A percentile compares a stretch with the other conserved stretches of the same genome.
phyloP scores from a whole-genome alignment of 1,140 invertebrate genomes.

The Cotesia chilonis region DNA sequence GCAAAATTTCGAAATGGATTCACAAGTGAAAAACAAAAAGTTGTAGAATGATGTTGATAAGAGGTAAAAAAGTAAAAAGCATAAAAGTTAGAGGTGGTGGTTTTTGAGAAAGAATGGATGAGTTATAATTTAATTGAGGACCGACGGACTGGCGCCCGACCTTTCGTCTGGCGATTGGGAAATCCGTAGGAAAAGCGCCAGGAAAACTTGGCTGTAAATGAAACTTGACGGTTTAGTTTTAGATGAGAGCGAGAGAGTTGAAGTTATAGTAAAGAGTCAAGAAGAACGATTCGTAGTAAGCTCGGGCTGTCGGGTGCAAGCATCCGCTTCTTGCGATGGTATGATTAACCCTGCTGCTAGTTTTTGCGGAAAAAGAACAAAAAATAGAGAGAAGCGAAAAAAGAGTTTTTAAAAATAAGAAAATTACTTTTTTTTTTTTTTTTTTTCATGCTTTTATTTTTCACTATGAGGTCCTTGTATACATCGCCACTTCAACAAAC shows the following conservation, averaged over 20 bases:
- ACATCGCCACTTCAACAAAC: no score
- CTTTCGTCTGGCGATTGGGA: constrained; percentile 31
- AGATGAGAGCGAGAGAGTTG: constrained; percentile 28
- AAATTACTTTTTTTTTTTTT: no score
- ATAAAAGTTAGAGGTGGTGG: constrained; percentile 8
- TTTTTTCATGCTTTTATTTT: neutral
- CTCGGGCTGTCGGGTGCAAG: constrained; percentile 37
- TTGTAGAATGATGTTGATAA: neutral
- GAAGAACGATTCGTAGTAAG: constrained; percentile 6
- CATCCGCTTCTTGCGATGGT: constrained; percentile 31
- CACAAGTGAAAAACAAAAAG: constrained; percentile 10
- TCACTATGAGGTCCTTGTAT: no score
- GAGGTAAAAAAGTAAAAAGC: constrained; percentile 22
- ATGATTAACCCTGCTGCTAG: constrained; percentile 37
- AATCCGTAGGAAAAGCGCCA: constrained; percentile 5
- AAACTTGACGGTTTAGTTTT: constrained; percentile 31
- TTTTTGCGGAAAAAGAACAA: constrained; percentile 5
- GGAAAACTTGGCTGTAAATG: constrained; percentile 49
- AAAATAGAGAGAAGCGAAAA: neutral
- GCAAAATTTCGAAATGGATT: no score
- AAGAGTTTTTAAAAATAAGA: neutral
- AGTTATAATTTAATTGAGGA: constrained; percentile 39
- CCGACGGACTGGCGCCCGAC: constrained; percentile 33
- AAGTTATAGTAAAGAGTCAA: constrained; percentile 21
- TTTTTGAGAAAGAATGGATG: constrained; percentile 15